Percentiles rank a stretch among this genome's conserved stretches.
Evolutionary conservation across 2,888 invertebrate species (phyloP).

Genomic region (Athrips mouffetella): DNA sequence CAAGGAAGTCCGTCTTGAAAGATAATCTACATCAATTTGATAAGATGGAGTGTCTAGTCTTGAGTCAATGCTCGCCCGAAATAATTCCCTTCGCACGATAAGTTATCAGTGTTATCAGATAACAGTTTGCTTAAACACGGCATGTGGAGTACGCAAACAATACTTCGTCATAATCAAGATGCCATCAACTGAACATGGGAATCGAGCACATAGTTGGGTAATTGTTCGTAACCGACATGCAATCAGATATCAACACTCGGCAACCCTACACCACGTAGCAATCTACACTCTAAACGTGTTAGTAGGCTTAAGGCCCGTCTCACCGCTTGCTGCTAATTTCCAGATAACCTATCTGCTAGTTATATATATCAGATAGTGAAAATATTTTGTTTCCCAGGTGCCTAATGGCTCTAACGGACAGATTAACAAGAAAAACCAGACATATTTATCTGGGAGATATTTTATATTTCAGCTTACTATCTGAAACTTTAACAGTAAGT

Average conservation of each 20-base stretch:
- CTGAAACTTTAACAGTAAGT: too few species aligned
- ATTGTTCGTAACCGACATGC: constrained; percentile 2
- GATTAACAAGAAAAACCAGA: too few species aligned
- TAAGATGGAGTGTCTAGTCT: constrained; percentile 50
- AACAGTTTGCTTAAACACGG: constrained; percentile 58
- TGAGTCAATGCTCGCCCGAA: constrained; percentile 68
- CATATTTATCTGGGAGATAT: too few species aligned
- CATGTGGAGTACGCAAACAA: constrained; percentile 71
- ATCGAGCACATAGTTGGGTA: constrained; percentile 11
- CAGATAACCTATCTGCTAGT: too few species aligned
- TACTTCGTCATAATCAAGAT: constrained; percentile 60
- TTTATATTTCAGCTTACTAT: too few species aligned
- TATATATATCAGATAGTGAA: too few species aligned
- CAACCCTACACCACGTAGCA: too few species aligned
- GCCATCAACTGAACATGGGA: constrained; percentile 37
- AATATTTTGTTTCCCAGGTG: too few species aligned
- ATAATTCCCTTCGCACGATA: constrained; percentile 67
- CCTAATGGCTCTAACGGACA: too few species aligned
- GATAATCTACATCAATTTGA: constrained; percentile 56
- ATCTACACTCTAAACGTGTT: neutral
- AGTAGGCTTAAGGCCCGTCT: too few species aligned
- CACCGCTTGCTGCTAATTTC: too few species aligned
- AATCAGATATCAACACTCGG: constrained; percentile 2
- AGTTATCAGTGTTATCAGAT: too few species aligned
- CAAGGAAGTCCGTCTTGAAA: constrained; percentile 43